A percentile compares a stretch with the other conserved stretches of the same genome.
phyloP scores from a whole-genome alignment of 2,113 vertebrate genomes.

The Grantiella picta region DNA sequence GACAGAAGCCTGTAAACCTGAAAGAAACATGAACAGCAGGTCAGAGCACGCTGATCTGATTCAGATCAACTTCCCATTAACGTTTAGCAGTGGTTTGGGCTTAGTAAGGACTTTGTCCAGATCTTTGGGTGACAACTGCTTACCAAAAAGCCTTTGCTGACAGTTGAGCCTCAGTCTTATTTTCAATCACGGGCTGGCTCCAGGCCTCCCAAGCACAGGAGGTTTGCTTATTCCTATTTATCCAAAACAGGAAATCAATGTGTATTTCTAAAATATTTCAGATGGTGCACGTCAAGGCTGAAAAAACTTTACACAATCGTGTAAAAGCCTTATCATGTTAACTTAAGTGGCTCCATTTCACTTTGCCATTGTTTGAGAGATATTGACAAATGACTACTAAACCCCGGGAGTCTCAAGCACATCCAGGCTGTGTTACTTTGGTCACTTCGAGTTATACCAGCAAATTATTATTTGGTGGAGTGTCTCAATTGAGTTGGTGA shows the following conservation, averaged over 20 bases:
- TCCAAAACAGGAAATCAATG: neutral
- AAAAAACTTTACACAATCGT: neutral
- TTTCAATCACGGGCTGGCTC: neutral
- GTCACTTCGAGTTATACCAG: neutral
- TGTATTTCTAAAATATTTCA: conserved; percentile 6
- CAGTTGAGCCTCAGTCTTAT: neutral
- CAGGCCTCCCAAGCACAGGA: neutral
- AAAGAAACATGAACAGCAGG: neutral
- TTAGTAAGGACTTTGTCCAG: neutral
- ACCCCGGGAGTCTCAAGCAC: neutral
- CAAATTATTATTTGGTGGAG: neutral
- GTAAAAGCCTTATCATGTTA: neutral
- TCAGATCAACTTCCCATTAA: neutral
- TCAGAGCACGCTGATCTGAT: neutral
- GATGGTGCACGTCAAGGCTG: neutral
- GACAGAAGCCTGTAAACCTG: neutral
- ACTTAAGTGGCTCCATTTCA: neutral
- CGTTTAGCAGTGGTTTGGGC: neutral
- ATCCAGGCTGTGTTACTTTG: neutral
- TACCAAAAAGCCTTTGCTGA: neutral
- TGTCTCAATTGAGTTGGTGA: neutral
- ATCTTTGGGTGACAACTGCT: neutral
- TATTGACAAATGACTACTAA: neutral
- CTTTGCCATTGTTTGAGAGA: neutral
- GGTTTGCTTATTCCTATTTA: neutral